phyloP scores from a whole-genome alignment of 2,797 vertebrate species.

The Myotis pilosus region DNA sequence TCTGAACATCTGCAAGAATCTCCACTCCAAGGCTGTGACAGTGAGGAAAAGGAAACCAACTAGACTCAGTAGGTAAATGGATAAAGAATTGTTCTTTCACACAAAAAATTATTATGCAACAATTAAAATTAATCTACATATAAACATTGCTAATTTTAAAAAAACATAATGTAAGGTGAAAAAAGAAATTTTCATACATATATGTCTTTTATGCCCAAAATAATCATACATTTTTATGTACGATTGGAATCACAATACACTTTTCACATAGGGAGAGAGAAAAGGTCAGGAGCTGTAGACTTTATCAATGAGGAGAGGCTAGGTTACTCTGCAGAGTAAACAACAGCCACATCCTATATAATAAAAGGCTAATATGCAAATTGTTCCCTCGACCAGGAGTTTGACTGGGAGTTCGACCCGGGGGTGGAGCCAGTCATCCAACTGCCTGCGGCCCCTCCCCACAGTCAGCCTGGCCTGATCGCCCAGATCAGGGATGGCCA shows the following conservation, averaged over 20 bases:
- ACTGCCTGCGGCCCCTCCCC: rapidly evolving
- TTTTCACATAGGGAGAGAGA: not conserved
- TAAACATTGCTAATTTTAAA: not conserved
- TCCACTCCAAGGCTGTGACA: not conserved
- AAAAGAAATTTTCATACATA: not conserved
- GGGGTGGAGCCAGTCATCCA: too few relatives aligned
- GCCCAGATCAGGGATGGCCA: too few relatives aligned
- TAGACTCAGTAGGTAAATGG: not conserved
- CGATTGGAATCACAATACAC: not conserved
- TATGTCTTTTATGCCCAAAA: not conserved
- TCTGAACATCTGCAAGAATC: not conserved
- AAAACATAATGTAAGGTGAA: not conserved
- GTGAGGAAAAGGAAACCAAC: not conserved
- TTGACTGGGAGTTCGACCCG: too few relatives aligned
- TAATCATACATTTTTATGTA: not conserved
- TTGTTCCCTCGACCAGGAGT: too few relatives aligned
- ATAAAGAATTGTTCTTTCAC: not conserved
- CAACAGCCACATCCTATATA: not conserved
- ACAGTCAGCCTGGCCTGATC: too few relatives aligned
- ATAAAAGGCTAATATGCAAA: too few relatives aligned
- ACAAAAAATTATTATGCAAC: not conserved
- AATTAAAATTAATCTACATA: not conserved
- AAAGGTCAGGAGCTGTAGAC: not conserved
- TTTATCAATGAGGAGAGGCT: not conserved
- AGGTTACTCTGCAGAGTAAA: not conserved